Conservation (phyloP, 1,140 invertebrate genomes). For the Eupeodes corollae region DNA sequence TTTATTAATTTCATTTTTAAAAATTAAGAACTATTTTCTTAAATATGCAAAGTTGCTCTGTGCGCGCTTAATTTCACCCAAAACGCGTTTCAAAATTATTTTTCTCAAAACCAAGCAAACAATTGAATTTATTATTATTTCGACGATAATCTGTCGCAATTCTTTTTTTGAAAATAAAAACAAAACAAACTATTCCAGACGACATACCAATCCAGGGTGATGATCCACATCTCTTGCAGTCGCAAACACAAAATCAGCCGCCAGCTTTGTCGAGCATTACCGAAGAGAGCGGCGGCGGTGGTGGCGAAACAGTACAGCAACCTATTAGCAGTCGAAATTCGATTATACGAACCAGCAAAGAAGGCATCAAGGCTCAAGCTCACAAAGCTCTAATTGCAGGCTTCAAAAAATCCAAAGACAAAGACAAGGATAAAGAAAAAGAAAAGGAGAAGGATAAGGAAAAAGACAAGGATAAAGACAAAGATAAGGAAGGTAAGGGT, state of each 20-base stretch:
- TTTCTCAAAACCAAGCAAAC: too few relatives aligned
- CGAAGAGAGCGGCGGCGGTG: slow-evolving; percentile 23
- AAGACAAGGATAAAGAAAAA: slow-evolving; percentile 30
- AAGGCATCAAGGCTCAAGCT: slow-evolving; percentile 33
- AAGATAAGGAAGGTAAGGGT: slow-evolving; percentile 8
- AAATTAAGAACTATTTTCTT: too few relatives aligned
- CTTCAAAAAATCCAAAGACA: slow-evolving; percentile 36
- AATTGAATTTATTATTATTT: too few relatives aligned
- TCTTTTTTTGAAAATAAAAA: background rate
- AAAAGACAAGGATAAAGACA: background rate
- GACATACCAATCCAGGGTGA: slow-evolving; percentile 35
- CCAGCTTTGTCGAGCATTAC: slow-evolving; percentile 23
- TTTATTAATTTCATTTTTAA: too few relatives aligned
- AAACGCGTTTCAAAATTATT: too few relatives aligned
- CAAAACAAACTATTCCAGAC: slow-evolving; percentile 8
- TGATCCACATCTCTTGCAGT: slow-evolving; percentile 26
- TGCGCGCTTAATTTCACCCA: too few relatives aligned
- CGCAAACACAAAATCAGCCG: slow-evolving; percentile 14
- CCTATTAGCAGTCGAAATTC: slow-evolving; percentile 24
- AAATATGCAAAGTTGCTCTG: too few relatives aligned
- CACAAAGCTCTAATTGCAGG: slow-evolving; percentile 35
- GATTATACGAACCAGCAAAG: slow-evolving; percentile 33
- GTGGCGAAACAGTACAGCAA: slow-evolving; percentile 17
- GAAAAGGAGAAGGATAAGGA: slow-evolving; percentile 4
- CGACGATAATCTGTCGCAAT: too few relatives aligned